phyloP scores from a whole-genome alignment of 1,140 invertebrate species.

The Magallana gigas region DNA sequence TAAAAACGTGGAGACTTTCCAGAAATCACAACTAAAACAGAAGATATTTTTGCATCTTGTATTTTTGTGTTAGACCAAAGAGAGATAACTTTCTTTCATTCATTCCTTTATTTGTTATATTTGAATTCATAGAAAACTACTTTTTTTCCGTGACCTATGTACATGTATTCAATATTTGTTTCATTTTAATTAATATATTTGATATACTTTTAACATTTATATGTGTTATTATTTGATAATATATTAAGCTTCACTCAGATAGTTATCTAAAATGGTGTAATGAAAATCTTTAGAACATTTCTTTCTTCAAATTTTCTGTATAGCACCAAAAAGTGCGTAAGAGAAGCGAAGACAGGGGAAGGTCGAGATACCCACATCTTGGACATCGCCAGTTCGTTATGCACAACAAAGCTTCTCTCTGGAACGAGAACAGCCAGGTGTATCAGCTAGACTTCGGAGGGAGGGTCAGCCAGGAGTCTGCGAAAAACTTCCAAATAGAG shows the following conservation, averaged over 20 bases:
- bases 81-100: neutral
- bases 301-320: neutral
- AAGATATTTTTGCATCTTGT: constrained; percentile 84
- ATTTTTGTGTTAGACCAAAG: neutral
- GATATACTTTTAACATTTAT: too few species aligned
- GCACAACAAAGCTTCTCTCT: constrained; percentile 99
- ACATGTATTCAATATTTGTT: too few species aligned
- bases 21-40: constrained; percentile 95
- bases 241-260: too few species aligned
- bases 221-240: too few species aligned
- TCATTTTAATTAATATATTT: too few species aligned
- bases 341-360: constrained; percentile 53
- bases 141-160: too few species aligned
- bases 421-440: constrained; percentile 99
- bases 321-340: constrained; percentile 62
- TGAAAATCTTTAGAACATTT: neutral
- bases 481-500: constrained; percentile 99
- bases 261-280: too few species aligned
- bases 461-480: constrained; percentile 98
- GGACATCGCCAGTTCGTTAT: constrained; percentile 86
- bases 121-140: too few species aligned
- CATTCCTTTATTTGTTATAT: too few species aligned
- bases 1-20: constrained; percentile 94
- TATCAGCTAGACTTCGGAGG: constrained; percentile 99
- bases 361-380: constrained; percentile 40